These are phyloP conservation scores for Tipula unca DNA, from an alignment of 2,888 invertebrate genomes.

Conservation along the genomic window DNA sequence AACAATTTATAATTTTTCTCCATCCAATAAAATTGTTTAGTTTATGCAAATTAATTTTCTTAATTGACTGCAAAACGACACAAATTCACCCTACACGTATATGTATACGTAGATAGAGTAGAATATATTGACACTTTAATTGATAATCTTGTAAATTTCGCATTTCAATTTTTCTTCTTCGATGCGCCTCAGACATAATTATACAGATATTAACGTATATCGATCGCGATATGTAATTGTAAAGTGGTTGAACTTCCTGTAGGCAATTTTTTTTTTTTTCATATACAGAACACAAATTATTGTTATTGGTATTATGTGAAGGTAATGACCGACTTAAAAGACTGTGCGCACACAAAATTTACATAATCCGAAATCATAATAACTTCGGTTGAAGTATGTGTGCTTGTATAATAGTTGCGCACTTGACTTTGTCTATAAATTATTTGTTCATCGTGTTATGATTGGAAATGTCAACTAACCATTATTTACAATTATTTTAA, in stretches of 20 bases:
- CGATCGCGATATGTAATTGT: neutral
- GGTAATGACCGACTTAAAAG: neutral
- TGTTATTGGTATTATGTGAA: neutral
- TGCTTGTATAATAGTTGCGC: too few species aligned
- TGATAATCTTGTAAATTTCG: neutral
- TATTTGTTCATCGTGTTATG: too few species aligned
- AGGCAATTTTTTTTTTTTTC: neutral
- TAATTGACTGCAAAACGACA: neutral
- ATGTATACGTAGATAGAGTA: neutral
- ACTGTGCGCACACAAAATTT: too few species aligned
- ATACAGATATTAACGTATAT: neutral
- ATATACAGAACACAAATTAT: neutral
- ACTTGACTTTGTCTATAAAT: too few species aligned
- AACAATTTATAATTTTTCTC: too few species aligned
- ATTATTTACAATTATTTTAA: too few species aligned
- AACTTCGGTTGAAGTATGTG: too few species aligned
- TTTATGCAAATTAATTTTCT: neutral
- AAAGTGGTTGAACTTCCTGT: neutral
- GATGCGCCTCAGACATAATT: neutral
- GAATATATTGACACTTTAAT: neutral
- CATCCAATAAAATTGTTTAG: neutral
- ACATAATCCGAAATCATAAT: too few species aligned
- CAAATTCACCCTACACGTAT: neutral
- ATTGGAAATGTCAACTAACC: too few species aligned
- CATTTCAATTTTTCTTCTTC: neutral